Base-by-base conservation (phyloP, 2,888 invertebrate species). In the Pristionchus mayeri region DNA sequence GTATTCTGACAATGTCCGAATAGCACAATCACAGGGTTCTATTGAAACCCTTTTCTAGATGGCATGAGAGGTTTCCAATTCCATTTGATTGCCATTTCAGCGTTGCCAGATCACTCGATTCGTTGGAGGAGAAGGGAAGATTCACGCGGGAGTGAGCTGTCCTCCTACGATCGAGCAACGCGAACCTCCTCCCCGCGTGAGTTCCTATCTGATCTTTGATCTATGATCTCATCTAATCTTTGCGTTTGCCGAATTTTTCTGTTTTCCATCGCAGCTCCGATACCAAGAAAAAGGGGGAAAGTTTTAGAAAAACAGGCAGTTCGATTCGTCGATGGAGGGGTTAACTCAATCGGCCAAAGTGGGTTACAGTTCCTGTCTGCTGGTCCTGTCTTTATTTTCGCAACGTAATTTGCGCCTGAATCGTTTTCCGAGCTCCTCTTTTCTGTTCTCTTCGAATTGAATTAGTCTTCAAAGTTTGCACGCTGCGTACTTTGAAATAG, bases 71-170 rank as follows among this genome's bases (percentile, higher is more conserved):
- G n/a, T n/a, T n/a, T n/a, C n/a, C n/a, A n/a, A n/a, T n/a, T n/a
- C n/a, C n/a, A n/a, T n/a, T 44, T 44, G 6, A 9, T 44, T 44
- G 6, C 44, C 6, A 30, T 27, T 30, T 30, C 27, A 50, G 76
- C 30, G 11, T n/a, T 37, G 1, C 80, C 54, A 2, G 57, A 80
- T 21, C 40, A 50, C 13, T 30, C 30, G 9, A 21, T 82, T 40
- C 63, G 81, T 24, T 82, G 81, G 81, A 40, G 81, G 27, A 54
- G 63, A 0, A 24, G 81, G 11, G 44, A 63, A 21, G 81, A 82
- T 30, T 82, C 81, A 18, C 16, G 81, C 44, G 81, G 81, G 27
- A 82, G 81, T 30, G 81, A 82, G 27, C 48, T 82, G 6, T 82
- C 81, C 0, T 82, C 81, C 0, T 50, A 60, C 52, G 80, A 50